These are phyloP conservation scores for Amiota minor DNA, from an alignment of 2,888 invertebrate genomes.

Conservation along the genomic window DNA sequence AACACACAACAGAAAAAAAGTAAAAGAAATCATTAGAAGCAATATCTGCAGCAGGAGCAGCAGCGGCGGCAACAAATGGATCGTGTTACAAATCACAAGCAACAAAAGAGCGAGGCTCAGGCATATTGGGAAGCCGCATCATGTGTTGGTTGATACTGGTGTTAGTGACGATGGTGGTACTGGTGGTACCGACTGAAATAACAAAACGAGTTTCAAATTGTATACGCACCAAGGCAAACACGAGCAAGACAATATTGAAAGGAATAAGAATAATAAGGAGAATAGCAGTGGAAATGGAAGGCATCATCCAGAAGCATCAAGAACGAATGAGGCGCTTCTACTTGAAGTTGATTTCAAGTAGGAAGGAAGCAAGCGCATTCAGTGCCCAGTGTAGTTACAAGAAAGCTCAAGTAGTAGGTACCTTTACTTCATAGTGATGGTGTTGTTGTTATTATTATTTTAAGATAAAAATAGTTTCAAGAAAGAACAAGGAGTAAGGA, in stretches of 20 bases:
- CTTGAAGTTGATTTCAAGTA: not conserved
- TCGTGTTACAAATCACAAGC: constrained; percentile 65
- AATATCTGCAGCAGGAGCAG: constrained; percentile 48
- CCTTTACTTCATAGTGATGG: constrained; percentile 31
- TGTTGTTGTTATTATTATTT: constrained; percentile 34
- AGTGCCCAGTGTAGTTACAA: constrained; percentile 44
- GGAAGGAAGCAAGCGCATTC: not conserved
- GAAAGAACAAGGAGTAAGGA: not conserved
- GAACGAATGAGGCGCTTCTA: too few species aligned
- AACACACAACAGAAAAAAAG: not conserved
- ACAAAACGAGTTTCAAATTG: constrained; percentile 62
- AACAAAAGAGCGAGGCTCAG: constrained; percentile 45
- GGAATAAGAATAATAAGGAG: not conserved
- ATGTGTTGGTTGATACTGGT: not conserved
- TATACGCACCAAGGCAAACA: constrained; percentile 62
- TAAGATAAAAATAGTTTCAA: not conserved
- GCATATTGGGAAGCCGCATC: constrained; percentile 17
- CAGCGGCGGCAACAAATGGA: constrained; percentile 61
- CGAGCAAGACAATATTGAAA: constrained; percentile 63
- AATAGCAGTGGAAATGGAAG: too few species aligned
- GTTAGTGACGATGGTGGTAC: not conserved
- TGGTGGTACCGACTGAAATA: constrained; percentile 25
- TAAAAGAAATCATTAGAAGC: constrained; percentile 9
- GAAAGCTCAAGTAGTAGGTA: constrained; percentile 26
- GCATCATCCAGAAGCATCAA: too few species aligned